Evolutionary conservation across 2,113 vertebrate genomes (phyloP), one percentile per base, ranked within the genome.

Genomic region (Pseudorectes ferrugineus): DNA sequence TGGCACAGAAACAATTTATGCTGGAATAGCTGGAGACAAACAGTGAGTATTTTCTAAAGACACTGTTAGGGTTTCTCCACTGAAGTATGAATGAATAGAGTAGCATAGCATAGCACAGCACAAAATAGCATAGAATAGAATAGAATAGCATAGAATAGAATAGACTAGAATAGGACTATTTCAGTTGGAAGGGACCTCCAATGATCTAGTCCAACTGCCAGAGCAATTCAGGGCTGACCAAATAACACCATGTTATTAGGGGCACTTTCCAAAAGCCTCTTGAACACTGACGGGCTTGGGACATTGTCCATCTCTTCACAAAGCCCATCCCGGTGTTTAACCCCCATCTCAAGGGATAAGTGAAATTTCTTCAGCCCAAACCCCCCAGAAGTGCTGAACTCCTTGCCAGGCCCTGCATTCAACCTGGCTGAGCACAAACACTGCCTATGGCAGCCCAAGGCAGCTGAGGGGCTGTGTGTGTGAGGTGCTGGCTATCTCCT

Each of bases 251-350:
- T 18, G 11, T 51, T 38, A 14, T 65, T 48, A 85, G 63, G 42
- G 25, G 6, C 20, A 19, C n/a, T 78, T 31, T 29, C 22, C 33
- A 82, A 74, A 95, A 25, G 7, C 11, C 28, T 40, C n/a, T 73
- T 73, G 31, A 81, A 28, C 20, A 36, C 10, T 52, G 46, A 24
- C 12, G 45, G 58, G 26, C 13, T 7, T 85, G 51, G 25, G 28
- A 2, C 19, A 49, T 28, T 0, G 0, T 31, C 16, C 61, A 67
- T 6, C 4, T 58, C 63, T 74, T 59, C 23, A 77, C 51, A 45
- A 92, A 84, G 46, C 14, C 45, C 3, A 0, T 48, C 70, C 7
- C 20, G 11, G 18, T 38, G 15, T 91, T 63, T 54, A 46, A 75
- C 5, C 40, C 31, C 17, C 9, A 49, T 63, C 35, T 79, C 0